A percentile compares a stretch with the other conserved stretches of the same genome.
phyloP scores from a whole-genome alignment of 2,797 vertebrate species.

The Nothura maculosa region DNA sequence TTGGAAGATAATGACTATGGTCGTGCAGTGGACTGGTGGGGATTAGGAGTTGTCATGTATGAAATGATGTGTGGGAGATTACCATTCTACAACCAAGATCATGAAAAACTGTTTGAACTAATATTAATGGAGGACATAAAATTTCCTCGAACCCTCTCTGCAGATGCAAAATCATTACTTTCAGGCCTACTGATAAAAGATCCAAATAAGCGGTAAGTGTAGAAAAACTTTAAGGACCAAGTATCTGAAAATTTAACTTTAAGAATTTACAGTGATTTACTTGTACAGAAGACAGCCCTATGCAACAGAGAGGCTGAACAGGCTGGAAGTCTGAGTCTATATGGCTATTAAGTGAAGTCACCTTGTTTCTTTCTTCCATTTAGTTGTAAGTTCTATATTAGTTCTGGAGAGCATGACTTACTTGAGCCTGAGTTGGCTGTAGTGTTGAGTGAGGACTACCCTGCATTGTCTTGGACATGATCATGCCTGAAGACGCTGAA shows the following conservation, averaged over 20 bases:
- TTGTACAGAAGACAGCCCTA: neutral
- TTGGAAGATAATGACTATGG: slow-evolving; percentile 97
- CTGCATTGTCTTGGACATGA: neutral
- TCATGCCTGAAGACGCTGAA: neutral
- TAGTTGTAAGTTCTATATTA: neutral
- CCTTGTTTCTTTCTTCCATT: neutral
- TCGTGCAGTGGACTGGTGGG: slow-evolving; percentile 98
- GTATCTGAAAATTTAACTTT: neutral
- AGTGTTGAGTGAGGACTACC: neutral
- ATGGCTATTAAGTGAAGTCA: neutral
- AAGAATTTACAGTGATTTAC: neutral
- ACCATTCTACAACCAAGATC: slow-evolving; percentile 98
- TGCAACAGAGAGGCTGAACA: neutral
- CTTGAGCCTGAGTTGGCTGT: neutral
- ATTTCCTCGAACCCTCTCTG: slow-evolving; percentile 94
- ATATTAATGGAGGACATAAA: slow-evolving; percentile 99
- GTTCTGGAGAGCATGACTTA: neutral
- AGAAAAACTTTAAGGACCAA: neutral
- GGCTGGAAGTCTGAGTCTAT: neutral
- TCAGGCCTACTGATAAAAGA: slow-evolving; percentile 98
- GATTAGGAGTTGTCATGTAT: slow-evolving; percentile 95
- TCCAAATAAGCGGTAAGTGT: slow-evolving; percentile 93
- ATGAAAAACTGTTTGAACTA: slow-evolving; percentile 97
- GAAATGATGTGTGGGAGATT: slow-evolving; percentile 98
- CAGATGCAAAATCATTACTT: slow-evolving; percentile 97